Base-by-base conservation (phyloP, 2,113 vertebrate species). In the Psephotus haematonotus region DNA sequence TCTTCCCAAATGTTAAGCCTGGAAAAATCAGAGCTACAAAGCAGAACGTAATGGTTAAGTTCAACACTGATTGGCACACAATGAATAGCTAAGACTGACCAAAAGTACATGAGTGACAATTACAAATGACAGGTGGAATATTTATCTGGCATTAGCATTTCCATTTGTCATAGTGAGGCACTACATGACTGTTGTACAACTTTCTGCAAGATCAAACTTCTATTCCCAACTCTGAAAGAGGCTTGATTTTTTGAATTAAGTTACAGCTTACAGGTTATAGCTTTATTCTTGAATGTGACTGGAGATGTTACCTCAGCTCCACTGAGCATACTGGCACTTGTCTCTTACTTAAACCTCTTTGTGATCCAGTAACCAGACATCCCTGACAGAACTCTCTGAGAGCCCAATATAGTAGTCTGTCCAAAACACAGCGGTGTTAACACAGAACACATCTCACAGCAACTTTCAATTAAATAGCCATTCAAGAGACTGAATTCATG, bases 241-340 rank as follows among this genome's bases (percentile, higher is more conserved):
- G 50, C 63, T 77, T 90, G 79, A 88, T 90, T 94, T 95, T 90
- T 86, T 29, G 63, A 92, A 97, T 86, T 53, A 88, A 84, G 69
- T 84, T 86, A 72, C 25, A 69, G 67, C 57, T 35, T 24, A 59
- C 33, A 59, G 49, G 70, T 76, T 90, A 82, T 12, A 81, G 53
- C 60, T 95, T 77, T 77, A 57, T 62, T 86, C 41, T 43, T 88
- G 37, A 91, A 46, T 25, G 22, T 65, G 84, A 87, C 23, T 84
- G 63, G 68, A 79, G 68, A 86, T 70, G 52, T 70, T 83, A 86
- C 37, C 80, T 65, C 69, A 65, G 86, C 80, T 86, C 68, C 4
- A 3, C 80, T 37, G 77, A 95, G 69, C n/a, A 72, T 33, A 83
- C 0, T 57, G 53, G 72, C 69, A 77, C 76, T 67, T 62, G 53